phyloP scores from a whole-genome alignment of 2,888 invertebrate species.

The Cartodere bifasciata region DNA sequence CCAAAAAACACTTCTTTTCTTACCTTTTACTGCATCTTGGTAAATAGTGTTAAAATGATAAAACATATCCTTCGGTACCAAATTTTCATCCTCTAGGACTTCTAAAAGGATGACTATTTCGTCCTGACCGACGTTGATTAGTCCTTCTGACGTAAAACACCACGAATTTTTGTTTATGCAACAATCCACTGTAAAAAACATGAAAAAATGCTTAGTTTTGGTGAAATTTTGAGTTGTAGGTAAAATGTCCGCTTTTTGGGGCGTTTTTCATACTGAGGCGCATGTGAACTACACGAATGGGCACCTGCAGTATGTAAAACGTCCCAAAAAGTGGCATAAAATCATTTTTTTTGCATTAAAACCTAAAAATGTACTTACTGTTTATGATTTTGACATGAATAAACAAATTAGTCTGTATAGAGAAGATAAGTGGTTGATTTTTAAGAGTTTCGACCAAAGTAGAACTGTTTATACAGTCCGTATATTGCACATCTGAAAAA shows the following conservation, averaged over 20 bases:
- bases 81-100: conserved; percentile 46
- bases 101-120: conserved; percentile 68
- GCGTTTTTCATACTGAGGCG: too few species aligned
- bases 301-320: too few species aligned
- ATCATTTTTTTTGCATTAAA: too few species aligned
- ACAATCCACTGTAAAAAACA: conserved; percentile 52
- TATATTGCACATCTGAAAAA: conserved; percentile 39
- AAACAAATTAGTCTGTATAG: conserved; percentile 60
- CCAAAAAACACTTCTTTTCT: conserved; percentile 5
- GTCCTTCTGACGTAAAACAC: conserved; percentile 64
- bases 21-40: conserved; percentile 50
- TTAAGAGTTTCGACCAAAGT: conserved; percentile 44
- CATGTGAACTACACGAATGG: too few species aligned
- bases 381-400: conserved; percentile 61
- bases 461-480: conserved; percentile 42
- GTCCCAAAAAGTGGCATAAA: too few species aligned
- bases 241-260: too few species aligned
- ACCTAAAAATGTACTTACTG: too few species aligned
- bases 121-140: conserved; percentile 71
- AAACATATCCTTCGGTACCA: conserved; percentile 60
- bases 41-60: conserved; percentile 60
- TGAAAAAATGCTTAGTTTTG: conserved; percentile 9
- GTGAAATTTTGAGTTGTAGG: neutral
- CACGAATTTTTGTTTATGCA: conserved; percentile 61
- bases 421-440: conserved; percentile 54